A percentile compares a stretch with the other conserved stretches of the same genome.
Evolutionary conservation across 2,797 vertebrate species (phyloP).

Genomic region (Scleropages formosus): DNA sequence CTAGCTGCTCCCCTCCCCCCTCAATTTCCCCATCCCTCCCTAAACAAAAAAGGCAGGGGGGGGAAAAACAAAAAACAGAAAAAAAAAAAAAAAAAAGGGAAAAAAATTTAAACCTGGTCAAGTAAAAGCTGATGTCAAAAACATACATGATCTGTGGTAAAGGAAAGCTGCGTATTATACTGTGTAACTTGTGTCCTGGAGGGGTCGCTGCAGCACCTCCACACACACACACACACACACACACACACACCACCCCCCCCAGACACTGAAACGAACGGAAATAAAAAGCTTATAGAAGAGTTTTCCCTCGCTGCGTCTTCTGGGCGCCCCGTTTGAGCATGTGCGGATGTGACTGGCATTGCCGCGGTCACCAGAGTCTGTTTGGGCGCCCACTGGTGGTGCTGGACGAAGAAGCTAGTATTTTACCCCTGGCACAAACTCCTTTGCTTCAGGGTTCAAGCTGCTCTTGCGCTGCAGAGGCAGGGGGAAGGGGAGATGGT

Average conservation of each 20-base stretch:
- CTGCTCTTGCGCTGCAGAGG: constrained; percentile 88
- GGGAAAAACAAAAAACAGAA: constrained; percentile 15
- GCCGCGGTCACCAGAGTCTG: constrained; percentile 46
- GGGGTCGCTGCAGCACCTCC: constrained; percentile 46
- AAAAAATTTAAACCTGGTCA: constrained; percentile 44
- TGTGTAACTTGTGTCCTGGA: constrained; percentile 47
- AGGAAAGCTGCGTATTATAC: constrained; percentile 39
- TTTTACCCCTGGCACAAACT: constrained; percentile 96
- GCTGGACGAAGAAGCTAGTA: constrained; percentile 77
- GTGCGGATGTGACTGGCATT: constrained; percentile 52
- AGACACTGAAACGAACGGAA: constrained; percentile 65
- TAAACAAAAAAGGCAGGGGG: constrained; percentile 31
- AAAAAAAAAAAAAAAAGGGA: constrained; percentile 34
- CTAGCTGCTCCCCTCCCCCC: neutral
- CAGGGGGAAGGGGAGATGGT: neutral
- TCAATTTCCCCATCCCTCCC: too few relatives aligned
- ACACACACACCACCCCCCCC: constrained; percentile 44
- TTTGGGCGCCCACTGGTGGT: constrained; percentile 68
- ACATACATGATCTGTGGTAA: constrained; percentile 35
- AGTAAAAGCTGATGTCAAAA: constrained; percentile 45
- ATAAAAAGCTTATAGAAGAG: constrained; percentile 67
- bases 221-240: too few relatives aligned
- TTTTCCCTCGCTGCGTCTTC: constrained; percentile 65
- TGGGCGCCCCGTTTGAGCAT: constrained; percentile 59
- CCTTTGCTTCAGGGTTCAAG: constrained; percentile 97